Evolutionary conservation across 2,797 vertebrate species (phyloP), one percentile per base, ranked within the genome.

Genomic region (Ctenopoma kingsleyae): DNA sequence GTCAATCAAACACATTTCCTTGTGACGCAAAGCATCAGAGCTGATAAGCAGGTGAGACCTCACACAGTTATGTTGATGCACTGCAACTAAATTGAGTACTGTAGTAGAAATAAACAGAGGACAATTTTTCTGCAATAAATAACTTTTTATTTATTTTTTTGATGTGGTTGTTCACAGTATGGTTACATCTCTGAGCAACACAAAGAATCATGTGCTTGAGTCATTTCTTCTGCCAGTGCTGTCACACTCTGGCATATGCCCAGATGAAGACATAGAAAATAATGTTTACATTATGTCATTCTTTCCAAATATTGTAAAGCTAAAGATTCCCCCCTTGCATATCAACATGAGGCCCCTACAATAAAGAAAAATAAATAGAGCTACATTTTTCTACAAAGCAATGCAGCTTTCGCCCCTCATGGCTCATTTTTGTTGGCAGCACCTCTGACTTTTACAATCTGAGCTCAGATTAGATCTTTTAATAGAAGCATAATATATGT

Each of bases 21-120:
- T 47, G 56, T 41, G 36, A 82, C 75, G 32, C 30, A 60, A 51
- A 59, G 32, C 38, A 36, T 51, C 13, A 17, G 49, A 60, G 25
- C 69, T 68, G 58, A 67, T 56, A 43, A 74, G 64, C 82, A 90
- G 88, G 76, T 87, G 85, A 81, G 84, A 89, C 82, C 86, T 73
- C 87, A 87, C 87, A 87, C 77, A 85, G 76, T 71, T 47, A 19
- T 71, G 67, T 64, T 74, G 62, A 58, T 82, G 43, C 52, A 44
- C 62, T 10, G 22, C 32, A 56, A 73, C 36, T 71, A 67, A 41
- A 44, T 20, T 60, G 48, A 71, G 49, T 32, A 67, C n/a, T 62
- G 44, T n/a, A 49, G n/a, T 23, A 44, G 56, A 44, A 77, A 83
- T 47, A 65, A 67, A 68, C 67, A 53, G 15, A 51, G 36, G 41